These are phyloP conservation scores for Megamerina dolium DNA, from an alignment of 2,888 invertebrate species.

Conservation along the genomic window DNA sequence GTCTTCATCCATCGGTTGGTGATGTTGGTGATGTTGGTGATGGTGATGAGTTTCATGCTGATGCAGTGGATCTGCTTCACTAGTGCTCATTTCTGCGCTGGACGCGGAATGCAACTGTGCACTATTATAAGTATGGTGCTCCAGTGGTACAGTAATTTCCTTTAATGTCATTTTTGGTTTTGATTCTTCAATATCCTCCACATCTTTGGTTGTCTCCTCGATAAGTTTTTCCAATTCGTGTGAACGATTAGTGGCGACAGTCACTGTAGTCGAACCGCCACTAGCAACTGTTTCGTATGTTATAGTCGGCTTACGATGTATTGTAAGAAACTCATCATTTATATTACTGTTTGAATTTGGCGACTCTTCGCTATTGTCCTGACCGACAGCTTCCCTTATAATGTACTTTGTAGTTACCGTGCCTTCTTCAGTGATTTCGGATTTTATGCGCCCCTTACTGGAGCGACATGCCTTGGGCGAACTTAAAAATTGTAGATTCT, in stretches of 20 bases:
- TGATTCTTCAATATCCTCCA: slow-evolving; percentile 42
- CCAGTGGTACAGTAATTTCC: slow-evolving; percentile 31
- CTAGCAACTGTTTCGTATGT: slow-evolving; percentile 19
- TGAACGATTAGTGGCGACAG: slow-evolving; percentile 32
- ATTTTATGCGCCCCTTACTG: slow-evolving; percentile 39
- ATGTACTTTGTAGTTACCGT: slow-evolving; percentile 35
- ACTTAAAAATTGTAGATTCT: slow-evolving; percentile 57
- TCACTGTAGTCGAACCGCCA: slow-evolving; percentile 9
- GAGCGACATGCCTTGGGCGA: slow-evolving; percentile 51
- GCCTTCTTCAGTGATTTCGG: slow-evolving; percentile 39
- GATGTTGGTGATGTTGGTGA: slow-evolving; percentile 27
- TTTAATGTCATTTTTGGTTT: slow-evolving; percentile 40
- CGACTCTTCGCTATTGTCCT: slow-evolving; percentile 24
- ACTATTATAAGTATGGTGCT: slow-evolving; percentile 24
- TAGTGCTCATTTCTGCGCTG: slow-evolving; percentile 21
- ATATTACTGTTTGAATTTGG: slow-evolving; percentile 23
- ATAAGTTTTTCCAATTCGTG: slow-evolving; percentile 45
- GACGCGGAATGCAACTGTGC: slow-evolving; percentile 22
- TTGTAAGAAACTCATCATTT: slow-evolving; percentile 31
- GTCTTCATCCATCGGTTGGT: slow-evolving; percentile 23
- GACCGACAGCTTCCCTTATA: slow-evolving; percentile 30
- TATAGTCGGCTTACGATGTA: slow-evolving; percentile 29
- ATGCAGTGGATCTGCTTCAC: slow-evolving; percentile 21
- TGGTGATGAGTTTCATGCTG: slow-evolving; percentile 24
- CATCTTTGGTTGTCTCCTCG: slow-evolving; percentile 48